Base-by-base conservation (phyloP, 2,113 vertebrate species). In the Piliocolobus tephrosceles region DNA sequence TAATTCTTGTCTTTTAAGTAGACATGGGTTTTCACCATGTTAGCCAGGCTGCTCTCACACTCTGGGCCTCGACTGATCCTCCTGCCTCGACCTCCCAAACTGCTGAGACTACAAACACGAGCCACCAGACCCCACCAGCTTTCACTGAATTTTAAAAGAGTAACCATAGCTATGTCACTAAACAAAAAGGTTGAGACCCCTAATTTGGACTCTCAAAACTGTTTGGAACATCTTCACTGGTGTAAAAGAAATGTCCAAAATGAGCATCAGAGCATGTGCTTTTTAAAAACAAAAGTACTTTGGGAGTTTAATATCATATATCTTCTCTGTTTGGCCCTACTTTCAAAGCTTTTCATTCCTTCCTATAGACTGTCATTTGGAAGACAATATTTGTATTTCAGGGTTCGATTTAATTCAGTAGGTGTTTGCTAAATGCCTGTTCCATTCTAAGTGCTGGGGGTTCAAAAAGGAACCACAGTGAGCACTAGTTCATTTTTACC, bases 301-400 rank as follows among this genome's bases (percentile, higher is more conserved):
- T 93, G 94, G 98, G 94, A 96, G 89, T n/a, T 95, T 96, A 88
- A 97, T 84, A 95, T 52, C 94, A 47, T 40, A 70, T 72, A 93
- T 96, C 95, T 95, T 91, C 7, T 88, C 96, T 58, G 13, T 84
- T 97, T 47, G 3, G 0, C 79, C 57, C 80, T 94, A 58, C 85
- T 96, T 94, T 61, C 55, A 85, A 96, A 70, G 8, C 6, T 84
- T 94, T 95, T 92, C 84, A 92, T 87, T 98, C 92, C 88, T 64
- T 88, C 88, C 57, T 92, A 12, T 6, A 6, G 55, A 43, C 18
- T 58, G 78, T 57, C 40, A 23, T 70, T 61, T 45, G 55, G 94
- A 93, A 91, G 17, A 68, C 64, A 30, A 13, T 61, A 23, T 75
- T 76, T 43, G 66, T 86, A 79, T 68, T 47, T 5, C 55, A 30